Conservation (phyloP, 2,113 vertebrate genomes). For the Leiothrix lutea region DNA sequence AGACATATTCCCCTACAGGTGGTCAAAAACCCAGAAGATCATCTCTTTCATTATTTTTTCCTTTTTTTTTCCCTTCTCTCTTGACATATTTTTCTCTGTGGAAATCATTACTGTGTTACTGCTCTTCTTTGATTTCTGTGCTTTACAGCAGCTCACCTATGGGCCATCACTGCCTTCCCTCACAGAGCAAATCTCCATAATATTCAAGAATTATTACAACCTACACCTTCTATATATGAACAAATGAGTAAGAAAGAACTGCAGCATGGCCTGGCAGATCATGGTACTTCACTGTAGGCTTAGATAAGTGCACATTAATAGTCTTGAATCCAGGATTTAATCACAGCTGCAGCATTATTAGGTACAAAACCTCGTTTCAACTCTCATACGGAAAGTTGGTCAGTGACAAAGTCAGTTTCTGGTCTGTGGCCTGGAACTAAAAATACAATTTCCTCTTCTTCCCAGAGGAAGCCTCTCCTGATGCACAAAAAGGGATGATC, state of each 20-base stretch:
- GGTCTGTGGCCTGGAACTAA: neutral
- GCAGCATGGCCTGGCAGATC: neutral
- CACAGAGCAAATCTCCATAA: neutral
- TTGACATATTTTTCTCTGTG: neutral
- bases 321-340: neutral
- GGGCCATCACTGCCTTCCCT: neutral
- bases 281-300: neutral
- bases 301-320: neutral
- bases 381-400: neutral
- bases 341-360: neutral
- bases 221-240: neutral
- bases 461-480: neutral
- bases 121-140: neutral
- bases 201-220: neutral
- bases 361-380: neutral
- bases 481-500: neutral
- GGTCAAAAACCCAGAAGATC: neutral
- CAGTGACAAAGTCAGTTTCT: neutral
- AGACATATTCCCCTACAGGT: neutral
- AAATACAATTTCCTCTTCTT: neutral
- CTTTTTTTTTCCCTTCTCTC: neutral
- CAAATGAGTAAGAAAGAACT: neutral
- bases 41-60: neutral
- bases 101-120: neutral
- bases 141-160: neutral